phyloP scores from a whole-genome alignment of 2,797 vertebrate species.

The Petrocephalus schoutedeni region DNA sequence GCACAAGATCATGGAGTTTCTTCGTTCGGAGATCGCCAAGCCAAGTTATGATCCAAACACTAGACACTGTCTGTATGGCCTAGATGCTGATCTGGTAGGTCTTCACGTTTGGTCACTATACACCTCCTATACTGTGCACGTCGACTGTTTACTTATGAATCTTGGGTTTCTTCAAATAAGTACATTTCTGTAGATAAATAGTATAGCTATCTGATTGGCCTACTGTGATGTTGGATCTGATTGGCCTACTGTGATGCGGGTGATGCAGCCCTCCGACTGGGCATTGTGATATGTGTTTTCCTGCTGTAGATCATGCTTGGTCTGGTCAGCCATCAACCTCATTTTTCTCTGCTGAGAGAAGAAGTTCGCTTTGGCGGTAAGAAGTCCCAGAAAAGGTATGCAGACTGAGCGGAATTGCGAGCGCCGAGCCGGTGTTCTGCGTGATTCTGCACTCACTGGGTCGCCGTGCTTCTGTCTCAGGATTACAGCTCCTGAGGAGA shows the following conservation, averaged over 20 bases:
- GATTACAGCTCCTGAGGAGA: conserved; percentile 92
- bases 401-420: background rate
- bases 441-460: background rate
- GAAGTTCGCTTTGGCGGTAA: conserved; percentile 97
- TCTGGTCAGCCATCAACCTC: conserved; percentile 92
- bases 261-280: background rate
- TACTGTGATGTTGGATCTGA: no score
- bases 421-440: background rate
- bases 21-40: conserved; percentile 83
- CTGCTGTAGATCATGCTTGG: conserved; percentile 89
- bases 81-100: conserved; percentile 96
- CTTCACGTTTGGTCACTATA: background rate
- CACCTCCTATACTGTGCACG: background rate
- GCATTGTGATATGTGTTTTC: background rate
- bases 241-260: background rate
- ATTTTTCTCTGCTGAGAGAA: conserved; percentile 96
- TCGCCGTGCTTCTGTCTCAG: conserved; percentile 51
- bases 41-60: conserved; percentile 86
- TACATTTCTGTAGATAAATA: background rate
- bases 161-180: background rate
- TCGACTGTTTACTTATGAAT: background rate
- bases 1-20: conserved; percentile 99
- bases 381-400: conserved; percentile 88
- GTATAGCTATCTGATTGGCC: background rate
- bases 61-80: conserved; percentile 95